phyloP scores from a whole-genome alignment of 2,113 vertebrate genomes.

The Nothocercus nigrocapillus region DNA sequence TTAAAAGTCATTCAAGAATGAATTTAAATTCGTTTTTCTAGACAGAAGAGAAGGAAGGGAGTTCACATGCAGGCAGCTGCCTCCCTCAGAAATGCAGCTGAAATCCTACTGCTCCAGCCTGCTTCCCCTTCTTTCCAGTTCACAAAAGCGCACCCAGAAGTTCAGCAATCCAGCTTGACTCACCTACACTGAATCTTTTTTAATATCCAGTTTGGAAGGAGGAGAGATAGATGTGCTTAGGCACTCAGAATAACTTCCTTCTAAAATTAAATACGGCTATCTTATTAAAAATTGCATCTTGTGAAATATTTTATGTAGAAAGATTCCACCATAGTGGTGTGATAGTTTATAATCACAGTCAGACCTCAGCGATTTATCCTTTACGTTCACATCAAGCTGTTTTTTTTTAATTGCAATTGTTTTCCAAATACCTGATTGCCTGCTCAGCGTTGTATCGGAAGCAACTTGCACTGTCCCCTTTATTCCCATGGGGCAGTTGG shows the following conservation, averaged over 20 bases:
- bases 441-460: neutral
- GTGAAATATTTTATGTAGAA: neutral
- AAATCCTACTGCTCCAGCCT: neutral
- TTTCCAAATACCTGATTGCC: neutral
- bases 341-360: neutral
- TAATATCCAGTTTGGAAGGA: neutral
- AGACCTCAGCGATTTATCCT: slow-evolving; percentile 32
- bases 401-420: neutral
- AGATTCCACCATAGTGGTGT: neutral
- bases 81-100: neutral
- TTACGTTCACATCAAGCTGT: neutral
- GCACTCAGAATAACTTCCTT: slow-evolving; percentile 23
- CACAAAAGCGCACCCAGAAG: neutral
- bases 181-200: neutral
- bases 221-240: neutral
- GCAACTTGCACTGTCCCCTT: neutral
- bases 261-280: slow-evolving; percentile 11
- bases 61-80: neutral
- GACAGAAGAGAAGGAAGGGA: neutral
- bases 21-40: neutral
- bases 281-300: slow-evolving; percentile 5
- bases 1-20: neutral
- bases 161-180: neutral
- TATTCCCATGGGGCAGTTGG: neutral
- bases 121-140: neutral